A percentile compares a stretch with the other conserved stretches of the same genome.
phyloP scores from a whole-genome alignment of 2,113 vertebrate genomes.

The Stercorarius parasiticus region DNA sequence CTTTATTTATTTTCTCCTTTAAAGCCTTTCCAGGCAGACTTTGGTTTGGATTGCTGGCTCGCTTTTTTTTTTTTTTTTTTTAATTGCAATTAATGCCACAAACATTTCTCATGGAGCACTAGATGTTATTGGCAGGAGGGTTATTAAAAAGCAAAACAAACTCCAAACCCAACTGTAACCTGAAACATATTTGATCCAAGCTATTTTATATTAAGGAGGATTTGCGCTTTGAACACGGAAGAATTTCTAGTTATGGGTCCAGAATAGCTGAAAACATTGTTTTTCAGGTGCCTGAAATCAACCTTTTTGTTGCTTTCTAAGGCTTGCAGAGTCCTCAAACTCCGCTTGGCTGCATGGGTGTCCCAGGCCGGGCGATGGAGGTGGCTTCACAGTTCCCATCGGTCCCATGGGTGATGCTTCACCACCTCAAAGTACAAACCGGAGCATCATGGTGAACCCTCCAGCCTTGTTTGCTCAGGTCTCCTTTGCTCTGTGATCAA shows the following conservation, averaged over 20 bases:
- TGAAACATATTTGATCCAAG: not conserved
- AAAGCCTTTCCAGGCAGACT: conserved; percentile 46
- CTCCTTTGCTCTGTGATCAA: not conserved
- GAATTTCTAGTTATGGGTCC: not conserved
- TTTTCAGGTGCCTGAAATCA: not conserved
- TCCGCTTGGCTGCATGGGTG: not conserved
- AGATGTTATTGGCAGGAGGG: not conserved
- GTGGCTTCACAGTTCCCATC: not conserved
- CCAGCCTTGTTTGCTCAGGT: not conserved
- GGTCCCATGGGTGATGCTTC: accelerated
- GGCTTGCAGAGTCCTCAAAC: not conserved
- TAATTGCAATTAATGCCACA: conserved; percentile 3
- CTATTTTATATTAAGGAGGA: not conserved
- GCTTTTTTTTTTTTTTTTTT: too few relatives aligned
- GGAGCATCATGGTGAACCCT: not conserved
- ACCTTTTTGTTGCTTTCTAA: not conserved
- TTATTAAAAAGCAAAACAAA: conserved; percentile 27
- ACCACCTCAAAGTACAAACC: not conserved
- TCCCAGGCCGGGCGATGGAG: not conserved
- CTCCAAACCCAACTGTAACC: not conserved
- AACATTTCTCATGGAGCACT: not conserved
- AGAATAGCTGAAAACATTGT: accelerated
- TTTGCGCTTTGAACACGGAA: not conserved
- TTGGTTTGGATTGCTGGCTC: conserved; percentile 18
- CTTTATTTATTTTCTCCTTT: conserved; percentile 9